Evolutionary conservation across 2,888 invertebrate genomes (phyloP).

Genomic region (Lithophane leautieri): DNA sequence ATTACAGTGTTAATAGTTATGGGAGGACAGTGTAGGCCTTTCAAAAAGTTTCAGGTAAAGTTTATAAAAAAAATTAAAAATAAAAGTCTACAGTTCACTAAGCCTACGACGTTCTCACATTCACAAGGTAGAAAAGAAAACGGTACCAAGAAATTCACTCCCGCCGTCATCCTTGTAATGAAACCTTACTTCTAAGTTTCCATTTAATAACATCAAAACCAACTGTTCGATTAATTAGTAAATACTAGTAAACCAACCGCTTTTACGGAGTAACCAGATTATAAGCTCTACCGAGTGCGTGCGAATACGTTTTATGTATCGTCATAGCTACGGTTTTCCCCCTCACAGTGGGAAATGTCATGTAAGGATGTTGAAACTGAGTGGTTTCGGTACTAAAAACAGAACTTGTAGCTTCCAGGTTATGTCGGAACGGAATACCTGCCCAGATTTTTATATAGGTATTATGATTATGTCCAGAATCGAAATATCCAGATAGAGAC

Average conservation of each 20-base stretch:
- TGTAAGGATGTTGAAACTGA: conserved; percentile 8
- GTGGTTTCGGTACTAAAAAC: conserved; percentile 1
- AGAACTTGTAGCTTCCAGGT: neutral
- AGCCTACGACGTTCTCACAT: no score
- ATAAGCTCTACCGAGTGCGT: neutral
- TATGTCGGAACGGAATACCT: neutral
- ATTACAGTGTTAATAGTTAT: no score
- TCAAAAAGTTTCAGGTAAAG: no score
- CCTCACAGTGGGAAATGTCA: conserved; percentile 10
- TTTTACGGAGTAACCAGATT: conserved; percentile 16
- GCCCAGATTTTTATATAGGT: neutral
- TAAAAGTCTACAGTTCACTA: no score
- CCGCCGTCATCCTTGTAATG: neutral
- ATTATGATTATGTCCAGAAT: neutral
- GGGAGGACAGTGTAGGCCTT: no score
- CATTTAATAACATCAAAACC: conserved; percentile 27
- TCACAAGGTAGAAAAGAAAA: no score
- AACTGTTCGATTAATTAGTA: conserved; percentile 8
- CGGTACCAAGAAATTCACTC: neutral
- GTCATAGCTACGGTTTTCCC: conserved; percentile 26
- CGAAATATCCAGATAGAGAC: neutral
- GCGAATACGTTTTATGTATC: neutral
- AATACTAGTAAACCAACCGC: neutral
- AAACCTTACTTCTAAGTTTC: conserved; percentile 17
- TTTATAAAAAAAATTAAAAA: no score